These are phyloP conservation scores for Sebastes schlegelii DNA, from an alignment of 2,113 vertebrate genomes.

Conservation along the genomic window DNA sequence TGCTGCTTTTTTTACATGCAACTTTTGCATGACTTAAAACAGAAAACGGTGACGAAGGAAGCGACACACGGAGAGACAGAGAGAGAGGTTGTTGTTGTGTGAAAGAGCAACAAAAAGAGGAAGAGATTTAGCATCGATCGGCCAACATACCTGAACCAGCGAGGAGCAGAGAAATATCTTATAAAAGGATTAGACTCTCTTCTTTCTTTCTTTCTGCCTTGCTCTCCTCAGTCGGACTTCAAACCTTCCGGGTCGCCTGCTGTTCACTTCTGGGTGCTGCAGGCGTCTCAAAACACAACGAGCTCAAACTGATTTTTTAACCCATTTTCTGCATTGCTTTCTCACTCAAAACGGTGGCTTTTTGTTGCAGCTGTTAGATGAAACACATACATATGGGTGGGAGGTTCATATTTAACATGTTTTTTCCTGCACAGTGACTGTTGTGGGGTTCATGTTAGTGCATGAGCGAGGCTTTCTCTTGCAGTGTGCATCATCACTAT, in stretches of 20 bases:
- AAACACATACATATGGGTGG: neutral
- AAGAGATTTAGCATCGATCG: constrained; percentile 23
- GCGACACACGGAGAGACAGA: constrained; percentile 6
- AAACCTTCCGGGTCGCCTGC: constrained; percentile 95
- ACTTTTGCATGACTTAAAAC: constrained; percentile 77
- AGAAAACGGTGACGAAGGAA: constrained; percentile 44
- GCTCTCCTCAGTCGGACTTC: constrained; percentile 82
- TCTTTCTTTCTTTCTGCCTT: constrained; percentile 73
- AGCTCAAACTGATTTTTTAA: constrained; percentile 48
- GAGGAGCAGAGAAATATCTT: constrained; percentile 55
- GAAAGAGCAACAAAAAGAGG: neutral
- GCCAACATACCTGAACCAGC: constrained; percentile 80
- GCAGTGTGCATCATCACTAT: neutral
- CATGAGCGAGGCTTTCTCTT: neutral
- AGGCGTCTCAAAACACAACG: constrained; percentile 62
- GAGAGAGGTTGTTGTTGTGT: neutral
- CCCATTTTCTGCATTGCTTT: constrained; percentile 62
- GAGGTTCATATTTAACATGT: neutral
- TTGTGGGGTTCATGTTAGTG: neutral
- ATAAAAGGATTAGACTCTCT: constrained; percentile 72
- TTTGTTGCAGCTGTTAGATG: constrained; percentile 3
- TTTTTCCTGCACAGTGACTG: neutral
- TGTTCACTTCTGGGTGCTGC: constrained; percentile 95
- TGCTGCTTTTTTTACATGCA: constrained; percentile 56
- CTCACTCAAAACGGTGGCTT: neutral